Conservation (phyloP, 2,888 invertebrate genomes). For the Sphaeridia pumilis region DNA sequence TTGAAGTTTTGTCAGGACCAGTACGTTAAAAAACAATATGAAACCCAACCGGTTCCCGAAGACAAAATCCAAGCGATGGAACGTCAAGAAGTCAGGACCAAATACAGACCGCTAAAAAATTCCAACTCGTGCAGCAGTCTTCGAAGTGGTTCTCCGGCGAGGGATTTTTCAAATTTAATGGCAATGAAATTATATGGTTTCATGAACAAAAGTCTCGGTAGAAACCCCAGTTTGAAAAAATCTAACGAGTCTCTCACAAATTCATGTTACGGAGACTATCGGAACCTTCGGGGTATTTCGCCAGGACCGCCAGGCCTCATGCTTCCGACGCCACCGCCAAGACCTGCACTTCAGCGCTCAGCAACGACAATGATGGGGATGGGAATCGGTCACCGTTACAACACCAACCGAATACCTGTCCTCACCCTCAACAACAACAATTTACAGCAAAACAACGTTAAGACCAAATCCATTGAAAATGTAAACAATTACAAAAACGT, state of each 20-base stretch:
- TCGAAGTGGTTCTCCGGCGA: slow-evolving; percentile 28
- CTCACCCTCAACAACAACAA: slow-evolving; percentile 30
- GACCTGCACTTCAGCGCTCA: not conserved
- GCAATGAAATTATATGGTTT: slow-evolving; percentile 31
- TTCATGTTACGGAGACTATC: slow-evolving; percentile 34
- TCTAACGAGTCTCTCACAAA: slow-evolving; percentile 33
- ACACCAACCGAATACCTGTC: slow-evolving; percentile 2
- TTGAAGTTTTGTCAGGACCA: slow-evolving; percentile 87
- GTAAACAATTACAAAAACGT: slow-evolving; percentile 22
- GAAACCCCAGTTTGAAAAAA: slow-evolving; percentile 29
- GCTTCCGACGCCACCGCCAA: slow-evolving; percentile 4
- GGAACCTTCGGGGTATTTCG: slow-evolving; percentile 20
- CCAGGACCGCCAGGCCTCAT: slow-evolving; percentile 20
- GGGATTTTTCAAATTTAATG: slow-evolving; percentile 30
- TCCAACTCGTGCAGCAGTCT: slow-evolving; percentile 33
- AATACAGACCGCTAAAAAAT: slow-evolving; percentile 44
- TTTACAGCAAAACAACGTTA: slow-evolving; percentile 18
- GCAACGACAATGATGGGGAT: not conserved
- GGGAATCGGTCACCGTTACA: not conserved
- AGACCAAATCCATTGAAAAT: slow-evolving; percentile 31
- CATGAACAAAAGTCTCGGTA: slow-evolving; percentile 13
- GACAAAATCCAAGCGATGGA: slow-evolving; percentile 52
- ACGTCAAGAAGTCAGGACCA: slow-evolving; percentile 67
- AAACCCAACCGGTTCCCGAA: slow-evolving; percentile 33
- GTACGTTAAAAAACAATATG: slow-evolving; percentile 39